Evolutionary conservation across 2,888 invertebrate genomes (phyloP).

Genomic region (Ochropleura leucogaster): DNA sequence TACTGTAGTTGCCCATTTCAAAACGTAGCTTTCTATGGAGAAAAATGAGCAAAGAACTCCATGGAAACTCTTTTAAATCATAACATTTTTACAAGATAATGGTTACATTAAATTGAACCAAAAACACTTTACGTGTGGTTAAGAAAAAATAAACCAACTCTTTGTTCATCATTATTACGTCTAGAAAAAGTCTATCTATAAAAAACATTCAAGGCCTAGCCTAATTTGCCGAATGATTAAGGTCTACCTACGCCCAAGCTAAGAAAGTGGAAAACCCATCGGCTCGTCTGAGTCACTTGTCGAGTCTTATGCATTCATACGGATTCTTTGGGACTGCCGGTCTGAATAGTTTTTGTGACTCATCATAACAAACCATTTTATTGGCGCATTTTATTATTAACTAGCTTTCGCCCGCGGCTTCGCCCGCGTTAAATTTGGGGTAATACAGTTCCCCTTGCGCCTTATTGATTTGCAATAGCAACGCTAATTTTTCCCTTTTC

Average conservation of each 20-base stretch:
- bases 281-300: constrained; percentile 66
- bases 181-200: constrained; percentile 1
- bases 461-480: too few relatives aligned
- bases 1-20: too few relatives aligned
- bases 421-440: too few relatives aligned
- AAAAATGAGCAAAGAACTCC: too few relatives aligned
- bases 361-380: constrained; percentile 56
- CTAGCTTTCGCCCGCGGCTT: too few relatives aligned
- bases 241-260: constrained; percentile 54
- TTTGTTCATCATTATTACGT: background rate
- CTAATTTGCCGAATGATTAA: constrained; percentile 46
- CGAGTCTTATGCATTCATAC: constrained; percentile 65
- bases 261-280: constrained; percentile 71
- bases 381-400: constrained; percentile 32
- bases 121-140: background rate
- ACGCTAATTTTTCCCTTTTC: too few relatives aligned
- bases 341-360: constrained; percentile 54
- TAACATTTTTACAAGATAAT: too few relatives aligned
- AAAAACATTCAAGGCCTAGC: constrained; percentile 8
- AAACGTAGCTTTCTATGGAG: too few relatives aligned
- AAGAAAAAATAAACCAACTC: background rate
- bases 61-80: too few relatives aligned
- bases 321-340: constrained; percentile 60
- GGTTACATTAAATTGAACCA: background rate
- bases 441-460: too few relatives aligned